These are phyloP conservation scores for Halcyon smyrnensis DNA, from an alignment of 2,797 vertebrate genomes.

Conservation along the genomic window DNA sequence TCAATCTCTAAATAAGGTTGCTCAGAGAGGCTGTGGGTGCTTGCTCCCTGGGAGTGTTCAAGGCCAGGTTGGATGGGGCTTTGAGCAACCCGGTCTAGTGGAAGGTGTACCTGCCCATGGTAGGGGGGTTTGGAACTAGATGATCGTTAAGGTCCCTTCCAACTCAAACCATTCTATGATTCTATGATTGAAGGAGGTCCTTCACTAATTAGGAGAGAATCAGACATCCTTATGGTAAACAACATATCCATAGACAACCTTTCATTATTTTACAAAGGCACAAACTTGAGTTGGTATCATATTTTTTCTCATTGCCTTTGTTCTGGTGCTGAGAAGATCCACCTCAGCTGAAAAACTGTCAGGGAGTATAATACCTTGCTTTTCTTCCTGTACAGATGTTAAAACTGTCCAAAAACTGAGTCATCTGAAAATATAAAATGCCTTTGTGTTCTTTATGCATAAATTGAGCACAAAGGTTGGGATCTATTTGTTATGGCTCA, in stretches of 20 bases:
- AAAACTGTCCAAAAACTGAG: background rate
- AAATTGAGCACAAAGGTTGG: background rate
- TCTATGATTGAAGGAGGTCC: background rate
- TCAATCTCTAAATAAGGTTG: background rate
- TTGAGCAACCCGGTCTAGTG: background rate
- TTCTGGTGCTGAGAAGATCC: background rate
- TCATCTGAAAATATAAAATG: background rate
- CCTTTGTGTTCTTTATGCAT: background rate
- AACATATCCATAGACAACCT: background rate
- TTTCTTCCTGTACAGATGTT: background rate
- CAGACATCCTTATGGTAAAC: background rate
- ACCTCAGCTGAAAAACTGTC: background rate
- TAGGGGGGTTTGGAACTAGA: too few species aligned
- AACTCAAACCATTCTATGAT: background rate
- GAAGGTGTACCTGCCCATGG: background rate
- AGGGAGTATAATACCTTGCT: background rate
- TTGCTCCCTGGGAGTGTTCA: background rate
- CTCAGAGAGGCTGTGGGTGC: background rate
- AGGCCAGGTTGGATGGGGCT: background rate
- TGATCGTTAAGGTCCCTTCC: too few species aligned
- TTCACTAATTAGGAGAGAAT: background rate
- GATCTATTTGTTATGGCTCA: background rate
- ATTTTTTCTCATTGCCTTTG: background rate
- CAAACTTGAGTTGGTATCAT: background rate
- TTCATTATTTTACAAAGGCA: background rate